Evolutionary conservation across 2,797 vertebrate species (phyloP), one percentile per base, ranked within the genome.

Genomic region (Paratrypauchen microcephalus): DNA sequence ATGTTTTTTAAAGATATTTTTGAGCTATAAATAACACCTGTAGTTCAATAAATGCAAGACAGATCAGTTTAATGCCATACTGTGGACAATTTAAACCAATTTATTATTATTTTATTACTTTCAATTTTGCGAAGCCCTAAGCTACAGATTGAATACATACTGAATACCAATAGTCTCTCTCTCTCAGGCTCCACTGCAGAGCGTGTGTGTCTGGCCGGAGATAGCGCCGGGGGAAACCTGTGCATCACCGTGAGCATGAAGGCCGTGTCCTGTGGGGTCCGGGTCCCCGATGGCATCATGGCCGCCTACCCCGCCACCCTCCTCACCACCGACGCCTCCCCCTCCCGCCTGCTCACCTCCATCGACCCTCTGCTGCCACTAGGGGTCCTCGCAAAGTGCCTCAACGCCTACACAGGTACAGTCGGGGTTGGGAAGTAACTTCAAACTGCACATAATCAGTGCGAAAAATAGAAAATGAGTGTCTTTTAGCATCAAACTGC

Each of bases 171-270:
- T 11, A 30, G 18, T 78, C 0, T 65, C 15, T 74, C 48, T 52
- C 24, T 19, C 4, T 16, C 75, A 94, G 93, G 94, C 50, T 93
- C 92, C 26, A 94, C 92, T 0, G 93, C 89, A 1, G 89, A 94
- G 62, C 88, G 91, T 0, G 87, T 95, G 1, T 94, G 93, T 75
- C 80, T 95, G 83, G 93, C 90, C 0, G 94, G 94, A 0, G 94
- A 95, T 90, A 94, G 94, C 36, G 94, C 94, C 0, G 94, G 94
- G 6, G 94, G 94, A 12, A 95, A 95, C 82, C 90, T 95, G 62
- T 93, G 93, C 81, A 91, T 95, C 83, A 93, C 93, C 0, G 92
- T 95, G 47, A 92, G 89, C 66, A 93, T 95, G 93, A 92, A 83
- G 70, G 93, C 93, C 45, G 72, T 93, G 0, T 76, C 90, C 75